phyloP scores from a whole-genome alignment of 2,888 invertebrate species.

The Alviniconcha strummeri region DNA sequence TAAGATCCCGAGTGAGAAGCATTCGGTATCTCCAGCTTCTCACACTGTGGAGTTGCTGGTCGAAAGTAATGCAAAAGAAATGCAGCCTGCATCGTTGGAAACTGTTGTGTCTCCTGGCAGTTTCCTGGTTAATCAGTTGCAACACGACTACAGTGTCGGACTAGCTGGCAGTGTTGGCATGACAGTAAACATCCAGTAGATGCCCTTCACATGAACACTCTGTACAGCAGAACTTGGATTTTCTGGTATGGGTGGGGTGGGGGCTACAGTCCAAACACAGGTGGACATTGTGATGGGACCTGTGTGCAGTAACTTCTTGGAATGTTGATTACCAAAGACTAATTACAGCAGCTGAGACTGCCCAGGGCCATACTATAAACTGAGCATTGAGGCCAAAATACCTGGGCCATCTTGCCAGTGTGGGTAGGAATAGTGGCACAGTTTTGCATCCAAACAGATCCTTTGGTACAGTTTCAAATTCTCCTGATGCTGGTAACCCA shows the following conservation, averaged over 20 bases:
- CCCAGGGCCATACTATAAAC: no score
- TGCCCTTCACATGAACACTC: no score
- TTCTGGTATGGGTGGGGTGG: not conserved
- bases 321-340: not conserved
- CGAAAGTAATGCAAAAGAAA: constrained; percentile 31
- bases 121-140: constrained; percentile 24
- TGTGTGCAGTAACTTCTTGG: not conserved
- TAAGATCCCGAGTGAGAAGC: no score
- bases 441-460: no score
- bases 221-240: not conserved
- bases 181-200: no score
- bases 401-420: no score
- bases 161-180: not conserved
- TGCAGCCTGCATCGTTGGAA: constrained; percentile 31
- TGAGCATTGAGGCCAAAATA: no score
- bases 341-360: no score
- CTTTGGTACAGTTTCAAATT: no score
- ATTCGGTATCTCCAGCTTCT: constrained; percentile 33
- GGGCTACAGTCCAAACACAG: not conserved
- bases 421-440: no score
- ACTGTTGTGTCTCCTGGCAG: not conserved
- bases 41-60: constrained; percentile 16
- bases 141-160: not conserved
- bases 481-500: no score
- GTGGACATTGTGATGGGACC: not conserved